phyloP scores from a whole-genome alignment of 30 jellyfish, hydroid and myxozoan genomes.

The Aurelia sp. region DNA sequence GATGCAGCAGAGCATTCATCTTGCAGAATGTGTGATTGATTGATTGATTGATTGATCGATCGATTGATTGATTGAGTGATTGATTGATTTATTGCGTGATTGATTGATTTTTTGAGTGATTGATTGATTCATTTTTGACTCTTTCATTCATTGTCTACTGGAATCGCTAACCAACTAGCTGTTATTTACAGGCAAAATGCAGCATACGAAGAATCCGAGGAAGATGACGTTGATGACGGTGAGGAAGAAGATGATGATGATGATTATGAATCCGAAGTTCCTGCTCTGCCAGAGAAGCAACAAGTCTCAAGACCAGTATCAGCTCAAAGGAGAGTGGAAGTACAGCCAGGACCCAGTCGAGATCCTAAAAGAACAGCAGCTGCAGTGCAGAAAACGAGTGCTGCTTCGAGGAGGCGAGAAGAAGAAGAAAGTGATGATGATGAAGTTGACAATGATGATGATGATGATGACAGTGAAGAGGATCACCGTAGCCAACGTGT shows the following conservation, averaged over 20 bases:
- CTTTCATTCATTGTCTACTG: no score
- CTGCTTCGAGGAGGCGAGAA: slow-evolving; percentile 2
- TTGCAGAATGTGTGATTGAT: no score
- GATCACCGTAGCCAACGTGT: background rate
- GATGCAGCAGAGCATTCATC: no score
- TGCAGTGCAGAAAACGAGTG: slow-evolving; percentile 33
- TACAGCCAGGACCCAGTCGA: slow-evolving; percentile 71
- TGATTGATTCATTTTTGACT: no score
- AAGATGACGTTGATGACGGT: slow-evolving; percentile 46
- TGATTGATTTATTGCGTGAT: no score
- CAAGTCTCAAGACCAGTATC: slow-evolving; percentile 22
- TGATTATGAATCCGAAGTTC: slow-evolving; percentile 53
- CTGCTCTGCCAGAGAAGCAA: slow-evolving; percentile 23
- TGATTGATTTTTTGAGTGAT: no score
- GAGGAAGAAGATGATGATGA: slow-evolving; percentile 63
- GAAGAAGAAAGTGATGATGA: slow-evolving; percentile 54
- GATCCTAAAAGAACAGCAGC: slow-evolving; percentile 26
- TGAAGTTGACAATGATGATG: slow-evolving; percentile 49
- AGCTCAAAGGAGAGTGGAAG: slow-evolving; percentile 47
- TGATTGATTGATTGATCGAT: no score
- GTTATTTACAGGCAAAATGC: slow-evolving; percentile 29
- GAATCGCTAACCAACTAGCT: no score
- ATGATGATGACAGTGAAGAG: slow-evolving; percentile 30
- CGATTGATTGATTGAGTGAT: no score
- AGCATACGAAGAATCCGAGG: slow-evolving; percentile 63